phyloP scores from a whole-genome alignment of 1,140 invertebrate genomes.

The Platyura marginata region DNA sequence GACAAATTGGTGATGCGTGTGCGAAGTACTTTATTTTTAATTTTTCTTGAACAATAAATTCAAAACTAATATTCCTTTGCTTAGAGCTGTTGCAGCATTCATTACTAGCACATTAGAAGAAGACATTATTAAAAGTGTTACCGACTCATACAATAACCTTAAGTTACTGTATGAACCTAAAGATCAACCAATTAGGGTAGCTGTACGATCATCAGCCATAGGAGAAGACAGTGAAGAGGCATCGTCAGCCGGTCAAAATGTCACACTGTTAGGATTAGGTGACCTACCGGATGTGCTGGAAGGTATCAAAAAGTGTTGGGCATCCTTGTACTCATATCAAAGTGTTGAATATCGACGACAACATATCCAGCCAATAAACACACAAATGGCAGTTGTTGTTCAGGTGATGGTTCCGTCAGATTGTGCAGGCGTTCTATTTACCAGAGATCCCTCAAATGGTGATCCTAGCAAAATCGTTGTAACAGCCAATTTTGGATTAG shows the following conservation, averaged over 20 bases:
- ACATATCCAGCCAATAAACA: slow-evolving; percentile 4
- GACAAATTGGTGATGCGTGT: not conserved
- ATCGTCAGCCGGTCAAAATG: slow-evolving; percentile 73
- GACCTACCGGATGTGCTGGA: slow-evolving; percentile 30
- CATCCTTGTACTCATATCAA: slow-evolving; percentile 52
- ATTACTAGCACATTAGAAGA: not conserved
- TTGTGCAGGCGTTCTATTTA: slow-evolving; percentile 63
- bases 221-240: slow-evolving; percentile 59
- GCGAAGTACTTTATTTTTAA: not conserved
- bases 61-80: no score
- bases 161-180: not conserved
- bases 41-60: no score
- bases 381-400: slow-evolving; percentile 40
- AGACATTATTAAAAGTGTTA: not conserved
- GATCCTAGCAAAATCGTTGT: slow-evolving; percentile 46
- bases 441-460: slow-evolving; percentile 48
- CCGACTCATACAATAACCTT: not conserved
- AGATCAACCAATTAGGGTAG: slow-evolving; percentile 16
- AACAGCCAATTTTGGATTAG: slow-evolving; percentile 63
- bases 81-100: not conserved
- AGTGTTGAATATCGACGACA: slow-evolving; percentile 54
- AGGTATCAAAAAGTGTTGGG: slow-evolving; percentile 55
- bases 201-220: slow-evolving; percentile 37
- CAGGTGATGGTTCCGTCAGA: slow-evolving; percentile 55
- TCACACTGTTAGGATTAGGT: slow-evolving; percentile 48